Conservation (phyloP, 2,888 invertebrate species). For the Netelia fuscicornis region DNA sequence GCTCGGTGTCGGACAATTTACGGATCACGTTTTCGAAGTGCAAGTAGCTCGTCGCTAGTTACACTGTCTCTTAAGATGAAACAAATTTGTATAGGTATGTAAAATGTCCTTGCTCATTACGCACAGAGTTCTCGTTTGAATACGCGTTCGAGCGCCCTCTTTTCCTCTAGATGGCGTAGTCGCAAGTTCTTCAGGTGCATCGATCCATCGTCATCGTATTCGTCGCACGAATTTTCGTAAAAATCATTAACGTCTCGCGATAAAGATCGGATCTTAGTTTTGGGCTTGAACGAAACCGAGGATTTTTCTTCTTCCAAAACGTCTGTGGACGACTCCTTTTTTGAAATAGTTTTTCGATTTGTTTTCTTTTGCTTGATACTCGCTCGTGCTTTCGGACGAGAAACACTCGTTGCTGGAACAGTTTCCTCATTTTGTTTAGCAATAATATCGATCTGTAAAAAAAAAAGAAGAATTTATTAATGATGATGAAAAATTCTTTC, state of each 20-base stretch:
- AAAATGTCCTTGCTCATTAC: not conserved
- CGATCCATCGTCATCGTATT: constrained; percentile 64
- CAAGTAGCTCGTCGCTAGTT: no score
- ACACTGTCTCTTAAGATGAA: no score
- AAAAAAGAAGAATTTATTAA: no score
- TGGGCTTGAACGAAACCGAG: constrained; percentile 11
- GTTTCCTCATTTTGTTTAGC: not conserved
- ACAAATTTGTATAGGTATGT: no score
- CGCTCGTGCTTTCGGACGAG: not conserved
- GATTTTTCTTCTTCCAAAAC: not conserved
- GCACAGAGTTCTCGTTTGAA: constrained; percentile 55
- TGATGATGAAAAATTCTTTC: no score
- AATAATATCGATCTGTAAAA: constrained; percentile 21
- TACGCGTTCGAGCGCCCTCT: constrained; percentile 73
- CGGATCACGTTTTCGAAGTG: no score
- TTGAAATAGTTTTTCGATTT: not conserved
- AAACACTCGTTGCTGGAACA: not conserved
- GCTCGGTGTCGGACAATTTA: no score
- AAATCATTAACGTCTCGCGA: constrained; percentile 24
- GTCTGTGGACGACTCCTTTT: constrained; percentile 9
- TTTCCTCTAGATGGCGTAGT: constrained; percentile 76
- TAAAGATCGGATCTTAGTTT: constrained; percentile 5
- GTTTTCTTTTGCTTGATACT: constrained; percentile 1
- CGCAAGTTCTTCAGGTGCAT: constrained; percentile 71
- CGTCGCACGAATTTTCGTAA: constrained; percentile 56